phyloP scores from a whole-genome alignment of 92 coral and sea anemone species.

The Bergia puertoricense region DNA sequence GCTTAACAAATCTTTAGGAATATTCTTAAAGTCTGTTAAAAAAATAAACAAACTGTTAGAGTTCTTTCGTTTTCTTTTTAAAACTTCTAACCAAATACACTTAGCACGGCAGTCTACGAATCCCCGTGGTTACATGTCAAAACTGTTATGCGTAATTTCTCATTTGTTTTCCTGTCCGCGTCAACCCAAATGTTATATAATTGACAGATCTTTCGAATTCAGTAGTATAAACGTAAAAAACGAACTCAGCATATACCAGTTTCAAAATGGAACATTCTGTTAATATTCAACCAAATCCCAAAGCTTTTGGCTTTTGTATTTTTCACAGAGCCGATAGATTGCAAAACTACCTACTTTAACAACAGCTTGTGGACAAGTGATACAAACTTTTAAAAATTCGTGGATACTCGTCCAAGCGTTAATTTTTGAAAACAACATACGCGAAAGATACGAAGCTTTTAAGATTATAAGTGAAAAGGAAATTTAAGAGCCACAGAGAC shows the following conservation, averaged over 20 bases:
- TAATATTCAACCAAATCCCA: conserved; percentile 20
- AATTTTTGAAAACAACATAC: neutral
- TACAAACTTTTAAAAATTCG: too few species aligned
- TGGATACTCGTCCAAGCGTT: neutral
- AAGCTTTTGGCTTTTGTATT: conserved; percentile 1
- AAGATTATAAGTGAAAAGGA: conserved; percentile 2
- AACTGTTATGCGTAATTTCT: neutral
- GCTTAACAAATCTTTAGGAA: neutral
- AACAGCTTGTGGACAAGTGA: neutral
- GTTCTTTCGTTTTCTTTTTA: neutral
- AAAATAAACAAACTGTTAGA: too few species aligned
- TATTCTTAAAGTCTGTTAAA: neutral
- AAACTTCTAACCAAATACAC: conserved; percentile 17
- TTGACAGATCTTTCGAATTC: conserved; percentile 24
- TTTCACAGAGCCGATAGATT: neutral
- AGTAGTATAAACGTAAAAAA: conserved; percentile 1
- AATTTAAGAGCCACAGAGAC: neutral
- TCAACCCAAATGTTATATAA: neutral
- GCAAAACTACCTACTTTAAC: conserved; percentile 9
- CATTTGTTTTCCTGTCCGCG: neutral
- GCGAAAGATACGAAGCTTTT: neutral
- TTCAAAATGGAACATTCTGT: neutral
- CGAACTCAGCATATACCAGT: conserved; percentile 27
- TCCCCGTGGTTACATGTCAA: neutral
- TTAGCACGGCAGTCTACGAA: neutral